Evolutionary conservation across 2,888 invertebrate species (phyloP).

Genomic region (Abrostola triplasia): DNA sequence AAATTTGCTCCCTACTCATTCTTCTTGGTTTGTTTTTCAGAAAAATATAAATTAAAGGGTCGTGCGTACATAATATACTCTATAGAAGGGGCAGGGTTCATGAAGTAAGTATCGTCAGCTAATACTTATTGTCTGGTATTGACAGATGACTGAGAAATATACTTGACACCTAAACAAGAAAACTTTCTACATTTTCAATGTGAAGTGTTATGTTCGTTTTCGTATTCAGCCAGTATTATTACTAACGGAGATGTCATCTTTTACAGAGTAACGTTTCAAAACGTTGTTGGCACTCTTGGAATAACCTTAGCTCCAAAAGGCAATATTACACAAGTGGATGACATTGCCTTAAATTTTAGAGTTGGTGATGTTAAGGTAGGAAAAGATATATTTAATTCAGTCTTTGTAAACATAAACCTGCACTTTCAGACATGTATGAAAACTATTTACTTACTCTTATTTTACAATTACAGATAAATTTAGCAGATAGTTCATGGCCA

Average conservation of each 20-base stretch:
- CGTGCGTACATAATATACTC: conserved; percentile 64
- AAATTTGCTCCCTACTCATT: background rate
- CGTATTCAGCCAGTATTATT: too few relatives aligned
- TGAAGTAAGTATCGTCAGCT: conserved; percentile 59
- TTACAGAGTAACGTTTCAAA: conserved; percentile 42
- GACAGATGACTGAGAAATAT: too few relatives aligned
- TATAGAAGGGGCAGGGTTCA: conserved; percentile 63
- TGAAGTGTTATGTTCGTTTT: too few relatives aligned
- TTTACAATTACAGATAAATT: conserved; percentile 57
- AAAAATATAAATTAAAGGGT: conserved; percentile 64
- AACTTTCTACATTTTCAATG: too few relatives aligned
- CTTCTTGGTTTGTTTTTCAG: conserved; percentile 52
- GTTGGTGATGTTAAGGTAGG: conserved; percentile 50
- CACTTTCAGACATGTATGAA: too few relatives aligned
- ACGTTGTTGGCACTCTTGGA: conserved; percentile 22
- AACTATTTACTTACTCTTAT: background rate
- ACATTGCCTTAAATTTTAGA: conserved; percentile 49
- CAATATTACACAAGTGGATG: conserved; percentile 18
- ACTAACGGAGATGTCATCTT: background rate
- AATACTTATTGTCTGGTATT: too few relatives aligned
- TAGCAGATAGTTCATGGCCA: conserved; percentile 67
- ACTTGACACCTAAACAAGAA: too few relatives aligned
- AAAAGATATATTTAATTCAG: background rate
- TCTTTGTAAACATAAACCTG: too few relatives aligned
- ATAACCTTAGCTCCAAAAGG: conserved; percentile 25